These are phyloP conservation scores for Grallaria varia DNA, from an alignment of 2,113 vertebrate genomes.

Conservation along the genomic window DNA sequence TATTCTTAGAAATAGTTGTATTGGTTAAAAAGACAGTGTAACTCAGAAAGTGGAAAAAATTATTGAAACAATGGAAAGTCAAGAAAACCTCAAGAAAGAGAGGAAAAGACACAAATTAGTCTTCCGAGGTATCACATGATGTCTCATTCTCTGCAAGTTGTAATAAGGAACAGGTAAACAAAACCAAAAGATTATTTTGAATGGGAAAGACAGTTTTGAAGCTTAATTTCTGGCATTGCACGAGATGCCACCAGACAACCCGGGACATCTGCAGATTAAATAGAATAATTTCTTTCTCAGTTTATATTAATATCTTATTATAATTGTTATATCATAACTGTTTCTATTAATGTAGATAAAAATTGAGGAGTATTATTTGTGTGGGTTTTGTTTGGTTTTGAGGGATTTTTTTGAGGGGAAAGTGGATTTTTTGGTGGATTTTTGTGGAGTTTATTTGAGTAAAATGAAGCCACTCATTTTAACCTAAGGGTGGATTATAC, in stretches of 20 bases:
- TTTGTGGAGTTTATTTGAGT: neutral
- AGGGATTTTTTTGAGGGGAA: neutral
- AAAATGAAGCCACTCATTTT: neutral
- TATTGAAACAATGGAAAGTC: neutral
- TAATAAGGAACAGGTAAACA: neutral
- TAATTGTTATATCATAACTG: neutral
- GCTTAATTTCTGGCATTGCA: neutral
- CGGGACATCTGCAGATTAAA: neutral
- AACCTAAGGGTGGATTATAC: neutral
- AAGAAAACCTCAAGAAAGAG: neutral
- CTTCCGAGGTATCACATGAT: neutral
- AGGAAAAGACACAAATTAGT: neutral
- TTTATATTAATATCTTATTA: neutral
- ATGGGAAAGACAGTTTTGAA: neutral
- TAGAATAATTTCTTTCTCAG: neutral
- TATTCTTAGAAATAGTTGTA: neutral
- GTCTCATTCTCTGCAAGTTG: neutral
- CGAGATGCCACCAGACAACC: neutral
- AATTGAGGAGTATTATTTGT: neutral
- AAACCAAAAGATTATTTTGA: neutral
- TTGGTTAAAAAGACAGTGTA: neutral
- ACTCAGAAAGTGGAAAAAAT: neutral
- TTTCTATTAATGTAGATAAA: neutral
- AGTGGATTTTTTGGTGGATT: accelerated
- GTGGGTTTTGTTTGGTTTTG: neutral